Conservation (phyloP, 1,140 invertebrate species). For the Procambarus clarkii region DNA sequence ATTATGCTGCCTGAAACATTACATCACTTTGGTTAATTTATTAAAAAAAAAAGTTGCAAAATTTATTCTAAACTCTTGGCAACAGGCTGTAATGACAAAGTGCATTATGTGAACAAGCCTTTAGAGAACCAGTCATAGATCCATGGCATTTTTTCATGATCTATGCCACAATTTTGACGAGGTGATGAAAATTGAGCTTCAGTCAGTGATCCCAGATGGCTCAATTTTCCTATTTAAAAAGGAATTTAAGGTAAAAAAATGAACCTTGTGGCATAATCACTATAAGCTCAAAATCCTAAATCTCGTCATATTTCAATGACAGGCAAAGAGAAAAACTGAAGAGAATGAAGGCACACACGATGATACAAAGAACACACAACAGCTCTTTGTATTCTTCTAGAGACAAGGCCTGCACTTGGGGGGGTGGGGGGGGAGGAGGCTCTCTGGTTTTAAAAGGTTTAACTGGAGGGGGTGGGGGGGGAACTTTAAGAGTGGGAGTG, state of each 20-base stretch:
- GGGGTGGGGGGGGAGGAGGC: constrained; percentile 17
- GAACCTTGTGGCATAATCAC: constrained; percentile 56
- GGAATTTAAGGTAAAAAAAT: neutral
- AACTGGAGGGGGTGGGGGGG: neutral
- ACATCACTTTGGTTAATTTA: neutral
- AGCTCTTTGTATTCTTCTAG: constrained; percentile 64
- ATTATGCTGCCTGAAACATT: neutral
- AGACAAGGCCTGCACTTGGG: constrained; percentile 64
- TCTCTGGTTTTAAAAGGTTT: constrained; percentile 21
- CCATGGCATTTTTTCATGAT: constrained; percentile 16
- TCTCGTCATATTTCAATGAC: constrained; percentile 52
- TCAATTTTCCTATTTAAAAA: constrained; percentile 23
- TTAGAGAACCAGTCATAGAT: constrained; percentile 33
- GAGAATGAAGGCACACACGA: constrained; percentile 68
- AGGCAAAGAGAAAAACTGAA: constrained; percentile 67
- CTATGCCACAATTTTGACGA: constrained; percentile 47
- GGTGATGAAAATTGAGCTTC: constrained; percentile 54
- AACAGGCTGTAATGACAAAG: neutral
- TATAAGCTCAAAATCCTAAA: constrained; percentile 54
- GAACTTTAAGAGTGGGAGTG: constrained; percentile 8
- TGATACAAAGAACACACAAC: constrained; percentile 63
- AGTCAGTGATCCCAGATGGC: constrained; percentile 29
- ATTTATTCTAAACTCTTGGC: neutral
- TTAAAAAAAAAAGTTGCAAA: neutral
- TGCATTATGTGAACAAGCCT: constrained; percentile 13